Evolutionary conservation across 2,113 vertebrate genomes (phyloP).

Genomic region (Dipodomys ordii): DNA sequence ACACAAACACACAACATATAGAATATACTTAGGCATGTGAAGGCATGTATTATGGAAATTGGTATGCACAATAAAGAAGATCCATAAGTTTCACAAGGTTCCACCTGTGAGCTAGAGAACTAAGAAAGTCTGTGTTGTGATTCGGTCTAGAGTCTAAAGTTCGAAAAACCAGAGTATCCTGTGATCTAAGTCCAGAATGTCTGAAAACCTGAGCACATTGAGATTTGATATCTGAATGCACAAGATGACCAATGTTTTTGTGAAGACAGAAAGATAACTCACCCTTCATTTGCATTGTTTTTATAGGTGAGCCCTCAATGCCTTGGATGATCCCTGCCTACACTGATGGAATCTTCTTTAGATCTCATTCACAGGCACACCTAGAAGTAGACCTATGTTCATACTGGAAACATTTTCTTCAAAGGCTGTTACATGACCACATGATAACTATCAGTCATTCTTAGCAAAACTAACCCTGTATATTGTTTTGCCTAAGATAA

Average conservation of each 20-base stretch:
- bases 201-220: background rate
- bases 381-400: background rate
- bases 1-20: background rate
- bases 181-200: rapidly evolving
- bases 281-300: background rate
- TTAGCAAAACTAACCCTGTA: background rate
- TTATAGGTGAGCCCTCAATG: background rate
- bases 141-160: background rate
- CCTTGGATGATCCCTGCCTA: no score
- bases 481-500: background rate
- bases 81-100: background rate
- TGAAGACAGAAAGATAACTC: background rate
- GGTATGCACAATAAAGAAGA: background rate
- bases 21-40: background rate
- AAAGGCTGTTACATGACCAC: no score
- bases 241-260: background rate
- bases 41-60: background rate
- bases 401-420: no score
- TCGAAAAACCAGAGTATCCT: background rate
- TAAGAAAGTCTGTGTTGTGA: background rate
- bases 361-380: background rate
- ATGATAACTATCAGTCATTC: background rate
- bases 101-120: background rate
- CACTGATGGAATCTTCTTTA: background rate
- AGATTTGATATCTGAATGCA: background rate